Evolutionary conservation across 2,113 vertebrate species (phyloP).

Genomic region (Hippocampus mohnikei): DNA sequence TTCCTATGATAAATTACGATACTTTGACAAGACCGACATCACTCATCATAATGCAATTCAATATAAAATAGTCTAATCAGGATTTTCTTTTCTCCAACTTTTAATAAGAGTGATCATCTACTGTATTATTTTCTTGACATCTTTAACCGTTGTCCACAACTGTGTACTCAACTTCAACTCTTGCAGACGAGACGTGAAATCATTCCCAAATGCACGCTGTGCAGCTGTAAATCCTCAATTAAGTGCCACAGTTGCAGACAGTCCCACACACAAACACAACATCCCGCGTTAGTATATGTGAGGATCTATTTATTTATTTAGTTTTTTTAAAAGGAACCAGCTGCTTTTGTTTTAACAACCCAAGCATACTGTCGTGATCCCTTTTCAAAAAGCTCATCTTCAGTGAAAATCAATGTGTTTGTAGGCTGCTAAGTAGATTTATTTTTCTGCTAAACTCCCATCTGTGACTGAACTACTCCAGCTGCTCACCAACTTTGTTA

Average conservation of each 20-base stretch:
- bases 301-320: too few relatives aligned
- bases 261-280: constrained; percentile 1
- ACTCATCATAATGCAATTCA: not conserved
- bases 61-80: not conserved
- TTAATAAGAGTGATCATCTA: not conserved
- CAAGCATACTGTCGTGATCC: not conserved
- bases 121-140: not conserved
- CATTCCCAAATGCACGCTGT: not conserved
- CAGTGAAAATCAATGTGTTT: not conserved
- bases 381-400: not conserved
- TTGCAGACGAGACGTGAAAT: not conserved
- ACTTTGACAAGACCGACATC: not conserved
- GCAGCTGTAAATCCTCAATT: not conserved
- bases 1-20: not conserved
- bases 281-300: not conserved
- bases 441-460: not conserved
- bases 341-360: not conserved
- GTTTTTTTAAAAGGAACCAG: not conserved
- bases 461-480: constrained; percentile 3
- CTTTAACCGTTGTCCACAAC: not conserved
- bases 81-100: not conserved
- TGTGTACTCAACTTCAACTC: not conserved
- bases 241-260: not conserved
- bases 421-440: not conserved
- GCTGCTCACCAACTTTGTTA: not conserved